phyloP scores from a whole-genome alignment of 2,888 invertebrate species.

The Noctua comes region DNA sequence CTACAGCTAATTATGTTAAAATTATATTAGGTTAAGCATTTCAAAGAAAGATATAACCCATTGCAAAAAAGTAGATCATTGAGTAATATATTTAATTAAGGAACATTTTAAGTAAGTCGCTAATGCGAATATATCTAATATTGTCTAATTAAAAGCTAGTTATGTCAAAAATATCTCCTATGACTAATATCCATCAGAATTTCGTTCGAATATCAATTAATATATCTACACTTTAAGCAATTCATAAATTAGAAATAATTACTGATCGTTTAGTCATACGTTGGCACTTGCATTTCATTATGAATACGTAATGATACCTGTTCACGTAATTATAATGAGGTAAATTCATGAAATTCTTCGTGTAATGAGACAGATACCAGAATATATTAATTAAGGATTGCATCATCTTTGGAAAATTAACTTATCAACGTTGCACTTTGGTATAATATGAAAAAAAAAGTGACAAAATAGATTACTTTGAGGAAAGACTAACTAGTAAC shows the following conservation, averaged over 20 bases:
- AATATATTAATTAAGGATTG: not conserved
- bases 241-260: constrained; percentile 39
- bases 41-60: constrained; percentile 8
- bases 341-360: no score
- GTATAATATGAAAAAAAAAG: not conserved
- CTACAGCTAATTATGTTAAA: not conserved
- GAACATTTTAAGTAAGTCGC: not conserved
- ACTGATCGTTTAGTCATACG: not conserved
- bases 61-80: not conserved
- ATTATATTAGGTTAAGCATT: not conserved
- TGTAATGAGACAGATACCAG: not conserved
- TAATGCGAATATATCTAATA: no score
- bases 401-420: not conserved
- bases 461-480: not conserved
- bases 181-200: constrained; percentile 33
- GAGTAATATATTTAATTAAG: constrained; percentile 12
- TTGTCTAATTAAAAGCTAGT: constrained; percentile 11
- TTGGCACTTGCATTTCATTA: constrained; percentile 1
- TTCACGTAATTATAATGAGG: not conserved
- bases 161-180: not conserved
- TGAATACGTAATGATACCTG: constrained; percentile 15
- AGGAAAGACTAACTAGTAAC: not conserved
- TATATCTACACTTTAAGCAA: constrained; percentile 3
- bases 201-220: constrained; percentile 17
- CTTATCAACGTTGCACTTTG: not conserved